phyloP scores from a whole-genome alignment of 2,113 vertebrate genomes.

The Phycodurus eques region DNA sequence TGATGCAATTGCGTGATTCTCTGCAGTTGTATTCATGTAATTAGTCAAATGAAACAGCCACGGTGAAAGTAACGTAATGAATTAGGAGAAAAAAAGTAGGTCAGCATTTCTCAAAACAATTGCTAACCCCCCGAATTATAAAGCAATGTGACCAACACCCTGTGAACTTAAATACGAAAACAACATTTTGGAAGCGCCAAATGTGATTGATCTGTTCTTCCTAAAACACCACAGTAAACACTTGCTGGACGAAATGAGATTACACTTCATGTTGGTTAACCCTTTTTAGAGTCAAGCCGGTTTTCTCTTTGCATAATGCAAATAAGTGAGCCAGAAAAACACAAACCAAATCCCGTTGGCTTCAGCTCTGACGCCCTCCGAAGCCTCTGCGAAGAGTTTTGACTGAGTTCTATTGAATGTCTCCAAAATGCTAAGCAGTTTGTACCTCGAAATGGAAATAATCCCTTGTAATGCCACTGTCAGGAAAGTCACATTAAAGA shows the following conservation, averaged over 20 bases:
- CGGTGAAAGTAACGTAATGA: neutral
- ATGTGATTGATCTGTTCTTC: neutral
- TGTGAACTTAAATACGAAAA: conserved; percentile 1
- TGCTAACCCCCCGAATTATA: neutral
- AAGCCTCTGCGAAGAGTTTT: neutral
- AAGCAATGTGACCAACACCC: neutral
- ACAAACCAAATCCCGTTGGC: neutral
- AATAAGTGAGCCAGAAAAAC: neutral
- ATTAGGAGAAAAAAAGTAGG: conserved; percentile 1
- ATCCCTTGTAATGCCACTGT: neutral
- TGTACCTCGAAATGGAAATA: neutral
- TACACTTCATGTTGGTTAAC: neutral
- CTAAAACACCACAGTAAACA: neutral
- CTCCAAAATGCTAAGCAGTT: neutral
- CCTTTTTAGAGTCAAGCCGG: neutral
- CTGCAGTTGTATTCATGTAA: neutral
- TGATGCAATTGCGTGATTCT: neutral
- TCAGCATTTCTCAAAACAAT: conserved; percentile 5
- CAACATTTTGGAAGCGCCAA: neutral
- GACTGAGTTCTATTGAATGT: neutral
- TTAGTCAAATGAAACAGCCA: neutral
- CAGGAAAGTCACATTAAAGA: neutral
- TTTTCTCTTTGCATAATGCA: conserved; percentile 2
- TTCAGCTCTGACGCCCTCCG: neutral
- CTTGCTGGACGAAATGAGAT: neutral